Evolutionary conservation across 2,113 vertebrate genomes (phyloP).

Genomic region (Chinchilla lanigera): DNA sequence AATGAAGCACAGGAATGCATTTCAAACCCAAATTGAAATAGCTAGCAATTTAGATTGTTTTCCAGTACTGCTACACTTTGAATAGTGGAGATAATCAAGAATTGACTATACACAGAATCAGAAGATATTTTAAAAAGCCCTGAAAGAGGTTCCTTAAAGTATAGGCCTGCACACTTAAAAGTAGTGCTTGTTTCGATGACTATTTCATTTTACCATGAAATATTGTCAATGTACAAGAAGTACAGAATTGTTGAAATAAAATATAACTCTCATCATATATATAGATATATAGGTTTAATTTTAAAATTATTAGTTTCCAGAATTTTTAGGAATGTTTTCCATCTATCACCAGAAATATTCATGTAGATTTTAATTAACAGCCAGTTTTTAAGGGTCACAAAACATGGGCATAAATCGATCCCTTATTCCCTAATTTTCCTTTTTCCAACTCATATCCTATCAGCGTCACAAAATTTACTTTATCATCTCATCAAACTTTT

Average conservation of each 20-base stretch:
- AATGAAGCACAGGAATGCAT: conserved; percentile 18
- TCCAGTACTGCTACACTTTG: conserved; percentile 5
- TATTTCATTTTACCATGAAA: conserved; percentile 38
- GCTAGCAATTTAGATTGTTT: conserved; percentile 7
- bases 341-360: background rate
- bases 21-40: background rate
- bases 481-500: background rate
- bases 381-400: background rate
- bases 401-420: background rate
- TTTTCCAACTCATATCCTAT: conserved; percentile 21
- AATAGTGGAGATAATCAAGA: conserved; percentile 40
- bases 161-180: background rate
- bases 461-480: background rate
- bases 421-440: background rate
- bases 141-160: background rate
- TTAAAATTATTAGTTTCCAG: background rate
- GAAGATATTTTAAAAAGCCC: background rate
- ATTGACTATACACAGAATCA: conserved; percentile 21
- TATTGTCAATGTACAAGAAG: background rate
- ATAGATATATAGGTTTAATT: background rate
- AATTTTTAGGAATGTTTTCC: background rate
- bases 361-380: background rate
- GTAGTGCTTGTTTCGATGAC: conserved; percentile 6
- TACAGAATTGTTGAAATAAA: conserved; percentile 22
- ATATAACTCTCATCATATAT: background rate